Percentiles rank a stretch among this genome's conserved stretches.
Evolutionary conservation across 1,140 invertebrate species (phyloP).

Genomic region (Homalodisca vitripennis): DNA sequence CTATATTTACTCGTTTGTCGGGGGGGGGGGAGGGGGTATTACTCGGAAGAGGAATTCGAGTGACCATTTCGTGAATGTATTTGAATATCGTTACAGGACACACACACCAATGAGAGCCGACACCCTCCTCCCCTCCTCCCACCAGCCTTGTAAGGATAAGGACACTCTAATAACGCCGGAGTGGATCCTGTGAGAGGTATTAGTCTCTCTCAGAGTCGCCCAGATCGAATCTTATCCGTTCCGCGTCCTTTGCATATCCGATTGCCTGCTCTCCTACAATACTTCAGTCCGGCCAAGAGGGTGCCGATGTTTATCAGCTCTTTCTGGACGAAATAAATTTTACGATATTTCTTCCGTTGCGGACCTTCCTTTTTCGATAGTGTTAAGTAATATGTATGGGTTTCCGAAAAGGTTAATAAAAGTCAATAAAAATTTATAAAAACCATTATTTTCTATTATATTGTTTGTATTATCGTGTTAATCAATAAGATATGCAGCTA

Average conservation of each 20-base stretch:
- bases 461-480: no score
- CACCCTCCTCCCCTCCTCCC: not conserved
- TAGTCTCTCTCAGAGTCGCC: constrained; percentile 10
- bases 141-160: not conserved
- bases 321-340: no score
- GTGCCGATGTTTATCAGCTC: not conserved
- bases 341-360: no score
- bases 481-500: no score
- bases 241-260: constrained; percentile 14
- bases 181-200: constrained; percentile 11
- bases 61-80: not conserved
- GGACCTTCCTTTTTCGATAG: no score
- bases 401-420: no score
- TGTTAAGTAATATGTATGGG: no score
- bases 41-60: no score
- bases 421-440: no score
- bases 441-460: no score
- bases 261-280: not conserved
- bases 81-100: not conserved
- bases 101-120: not conserved
- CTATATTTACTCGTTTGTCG: no score
- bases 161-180: constrained; percentile 6
- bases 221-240: constrained; percentile 1
- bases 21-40: no score
- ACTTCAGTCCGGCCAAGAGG: constrained; percentile 1